These are phyloP conservation scores for Sylvilagus floridanus DNA, from an alignment of 2,797 vertebrate genomes.

Conservation along the genomic window DNA sequence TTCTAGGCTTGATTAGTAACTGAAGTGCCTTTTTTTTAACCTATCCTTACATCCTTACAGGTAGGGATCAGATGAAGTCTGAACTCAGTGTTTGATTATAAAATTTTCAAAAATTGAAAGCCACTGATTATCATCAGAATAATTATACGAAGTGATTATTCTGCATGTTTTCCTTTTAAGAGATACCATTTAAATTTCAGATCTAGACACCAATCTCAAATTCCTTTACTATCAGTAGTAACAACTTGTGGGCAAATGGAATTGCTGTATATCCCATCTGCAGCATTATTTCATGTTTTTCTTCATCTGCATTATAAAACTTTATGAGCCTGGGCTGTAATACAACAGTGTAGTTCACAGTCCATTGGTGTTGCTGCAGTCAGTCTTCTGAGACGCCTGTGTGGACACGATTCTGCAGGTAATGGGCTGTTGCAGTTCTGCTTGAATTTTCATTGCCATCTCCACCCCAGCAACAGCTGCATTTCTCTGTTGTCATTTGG, in stretches of 20 bases:
- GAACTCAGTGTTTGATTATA: not conserved
- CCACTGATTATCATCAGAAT: not conserved
- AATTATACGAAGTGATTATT: not conserved
- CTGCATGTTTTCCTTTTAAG: not conserved
- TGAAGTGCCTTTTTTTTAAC: not conserved
- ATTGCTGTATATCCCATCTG: slow-evolving; percentile 58
- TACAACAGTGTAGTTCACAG: slow-evolving; percentile 74
- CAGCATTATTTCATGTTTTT: slow-evolving; percentile 78
- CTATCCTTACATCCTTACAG: not conserved
- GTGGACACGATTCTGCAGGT: slow-evolving; percentile 73
- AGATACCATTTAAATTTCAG: slow-evolving; percentile 54
- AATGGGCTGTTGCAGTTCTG: slow-evolving; percentile 84
- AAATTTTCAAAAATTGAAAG: slow-evolving; percentile 11
- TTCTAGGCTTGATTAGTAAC: not conserved
- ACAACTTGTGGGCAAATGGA: not conserved
- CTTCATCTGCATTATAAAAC: slow-evolving; percentile 76
- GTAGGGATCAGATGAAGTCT: not conserved
- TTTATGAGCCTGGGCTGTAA: slow-evolving; percentile 81
- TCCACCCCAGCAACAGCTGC: slow-evolving; percentile 72
- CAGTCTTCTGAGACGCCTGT: slow-evolving; percentile 66
- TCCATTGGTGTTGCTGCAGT: slow-evolving; percentile 66
- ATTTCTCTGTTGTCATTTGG: slow-evolving; percentile 61
- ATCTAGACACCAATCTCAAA: slow-evolving; percentile 18
- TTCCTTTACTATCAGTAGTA: slow-evolving; percentile 43
- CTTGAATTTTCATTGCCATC: slow-evolving; percentile 66